Percentiles rank a stretch among this genome's conserved stretches.
Evolutionary conservation across 2,113 vertebrate genomes (phyloP).

Genomic region (Mobula hypostoma): DNA sequence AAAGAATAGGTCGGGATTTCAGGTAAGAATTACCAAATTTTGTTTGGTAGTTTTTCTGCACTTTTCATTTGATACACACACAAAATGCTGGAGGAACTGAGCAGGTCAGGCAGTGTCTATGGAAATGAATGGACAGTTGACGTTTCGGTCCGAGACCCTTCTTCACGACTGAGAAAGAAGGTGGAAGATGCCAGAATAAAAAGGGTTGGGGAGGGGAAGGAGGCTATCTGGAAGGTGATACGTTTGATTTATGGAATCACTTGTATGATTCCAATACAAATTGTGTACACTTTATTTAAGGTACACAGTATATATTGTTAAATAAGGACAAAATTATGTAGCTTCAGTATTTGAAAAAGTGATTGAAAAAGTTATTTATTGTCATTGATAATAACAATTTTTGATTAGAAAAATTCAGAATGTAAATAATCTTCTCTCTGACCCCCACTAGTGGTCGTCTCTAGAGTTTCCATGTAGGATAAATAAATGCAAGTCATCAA

Average conservation of each 20-base stretch:
- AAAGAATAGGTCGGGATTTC: slow-evolving; percentile 96
- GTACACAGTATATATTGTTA: not conserved
- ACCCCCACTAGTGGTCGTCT: not conserved
- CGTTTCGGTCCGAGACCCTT: too few relatives aligned
- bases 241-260: not conserved
- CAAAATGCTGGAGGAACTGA: too few relatives aligned
- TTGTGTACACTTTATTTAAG: not conserved
- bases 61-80: slow-evolving; percentile 6
- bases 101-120: too few relatives aligned
- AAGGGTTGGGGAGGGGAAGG: too few relatives aligned
- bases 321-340: not conserved
- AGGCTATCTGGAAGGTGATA: too few relatives aligned
- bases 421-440: not conserved
- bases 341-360: not conserved
- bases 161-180: too few relatives aligned
- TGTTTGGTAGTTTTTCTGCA: not conserved
- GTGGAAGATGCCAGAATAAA: too few relatives aligned
- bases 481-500: not conserved
- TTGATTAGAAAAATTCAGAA: not conserved
- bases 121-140: too few relatives aligned
- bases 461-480: not conserved
- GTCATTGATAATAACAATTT: not conserved
- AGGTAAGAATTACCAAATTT: slow-evolving; percentile 63
- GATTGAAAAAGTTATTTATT: not conserved
- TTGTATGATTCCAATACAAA: not conserved